Base-by-base conservation (phyloP, 2,797 vertebrate genomes). In the Poecilia picta region DNA sequence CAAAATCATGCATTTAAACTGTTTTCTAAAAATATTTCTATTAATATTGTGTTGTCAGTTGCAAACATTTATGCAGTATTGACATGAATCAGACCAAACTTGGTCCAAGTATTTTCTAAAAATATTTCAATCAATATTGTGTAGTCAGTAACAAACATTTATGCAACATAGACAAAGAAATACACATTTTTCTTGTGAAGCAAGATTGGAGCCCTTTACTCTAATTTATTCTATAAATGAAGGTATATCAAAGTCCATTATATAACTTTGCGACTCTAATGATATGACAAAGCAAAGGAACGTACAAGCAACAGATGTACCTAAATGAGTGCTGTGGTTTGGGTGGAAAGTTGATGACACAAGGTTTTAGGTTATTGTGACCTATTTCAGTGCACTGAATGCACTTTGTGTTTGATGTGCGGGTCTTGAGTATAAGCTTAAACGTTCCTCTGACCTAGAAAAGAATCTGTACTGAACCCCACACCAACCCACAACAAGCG, bases 361-460 rank as follows among this genome's bases (percentile, higher is more conserved):
- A 72, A n/a, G 25, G 45, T 72, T 74, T 7, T 4, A 62, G 41
- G 2, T 33, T 4, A 68, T 75, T 62, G 0, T 93, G 95, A 95
- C 93, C 94, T 92, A 91, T 90, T 92, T 94, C 13, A 76, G 18
- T 72, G 20, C 57, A 64, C 45, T 3, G 12, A 36, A 7, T 68
- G 55, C 39, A 72, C 15, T 41, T 89, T 79, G 74, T 72, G 73
- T 75, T 77, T 25, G 43, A 78, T 81, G 82, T 76, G 83, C 12
- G 71, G 73, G 81, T 76, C 81, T 74, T 81, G 45, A 53, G 49
- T n/a, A 23, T 15, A 18, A 59, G 77, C 23, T 25, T 62, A 82
- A 80, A 64, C 73, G 76, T 91, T 92, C 85, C 91, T 87, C 82
- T 94, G 95, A 94, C 94, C 95, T 93, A 95, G 91, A 95, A 94